A percentile compares a stretch with the other conserved stretches of the same genome.
Conservation (phyloP, 1,140 invertebrate species). For the Habropoda laboriosa region DNA sequence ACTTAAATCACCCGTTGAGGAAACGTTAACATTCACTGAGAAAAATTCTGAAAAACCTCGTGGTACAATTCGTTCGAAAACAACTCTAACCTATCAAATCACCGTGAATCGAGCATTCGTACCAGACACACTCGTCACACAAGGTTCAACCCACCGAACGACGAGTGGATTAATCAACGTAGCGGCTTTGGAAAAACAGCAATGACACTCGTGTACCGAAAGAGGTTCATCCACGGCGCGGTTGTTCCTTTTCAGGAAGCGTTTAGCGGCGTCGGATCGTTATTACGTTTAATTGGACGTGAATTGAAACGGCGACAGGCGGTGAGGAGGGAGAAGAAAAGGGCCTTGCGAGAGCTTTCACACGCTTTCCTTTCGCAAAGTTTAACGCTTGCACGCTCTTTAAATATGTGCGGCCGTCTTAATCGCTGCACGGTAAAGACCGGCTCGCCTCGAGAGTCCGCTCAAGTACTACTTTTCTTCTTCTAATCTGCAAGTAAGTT, state of each 20-base stretch:
- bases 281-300: conserved; percentile 47
- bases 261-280: conserved; percentile 5
- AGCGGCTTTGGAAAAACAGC: not conserved
- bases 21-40: no score
- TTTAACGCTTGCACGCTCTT: conserved; percentile 31
- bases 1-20: no score
- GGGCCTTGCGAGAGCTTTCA: conserved; percentile 14
- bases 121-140: not conserved
- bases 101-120: no score
- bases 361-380: conserved; percentile 19
- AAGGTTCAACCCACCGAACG: no score
- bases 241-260: conserved; percentile 13
- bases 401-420: conserved; percentile 37
- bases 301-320: not conserved
- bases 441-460: conserved; percentile 13
- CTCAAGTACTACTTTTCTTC: conserved; percentile 44
- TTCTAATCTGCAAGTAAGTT: conserved; percentile 38
- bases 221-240: not conserved
- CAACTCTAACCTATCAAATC: not conserved
- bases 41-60: no score
- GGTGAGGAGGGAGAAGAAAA: not conserved
- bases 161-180: no score
- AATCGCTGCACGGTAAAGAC: conserved; percentile 26
- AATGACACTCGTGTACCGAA: not conserved
- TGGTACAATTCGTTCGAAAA: not conserved